Base-by-base conservation (phyloP, 2,888 invertebrate genomes). In the Beris chalybata region DNA sequence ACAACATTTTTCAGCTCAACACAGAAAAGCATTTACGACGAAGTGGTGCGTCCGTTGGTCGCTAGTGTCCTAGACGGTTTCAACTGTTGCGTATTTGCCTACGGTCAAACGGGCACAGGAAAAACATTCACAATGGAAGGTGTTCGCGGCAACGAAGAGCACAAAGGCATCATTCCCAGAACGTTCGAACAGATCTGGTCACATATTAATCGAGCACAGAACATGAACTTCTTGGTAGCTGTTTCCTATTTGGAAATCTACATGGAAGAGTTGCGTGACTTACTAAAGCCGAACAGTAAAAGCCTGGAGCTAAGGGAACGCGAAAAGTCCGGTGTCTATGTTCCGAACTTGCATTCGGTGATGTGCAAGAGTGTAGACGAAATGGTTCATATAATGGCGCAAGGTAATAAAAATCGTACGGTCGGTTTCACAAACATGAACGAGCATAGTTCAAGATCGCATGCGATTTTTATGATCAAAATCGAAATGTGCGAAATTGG, bases 81-180 rank as follows among this genome's bases (percentile, higher is more conserved):
- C 82, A 99, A 99, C 82, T 97, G 98, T 12, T 99, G 98, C 74
- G 97, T 99, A 72, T 98, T 99, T 84, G 99, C 98, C 1, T 99
- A 99, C 81, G 99, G 98, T 0, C 99, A 99, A 83, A 99, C 99
- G 0, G 98, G 98, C 69, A 97, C 98, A 0, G 98, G 97, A 6
- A 87, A 87, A 75, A 87, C 87, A 0, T 87, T 84, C 72, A 87
- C 87, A 11, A 87, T 87, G 87, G 87, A 87, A 83, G 91, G 92
- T 22, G 80, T 85, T 2, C 84, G 86, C 58, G 84, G 82, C 48
- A 85, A 87, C 71, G 82, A 85, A n/a, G 88, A 90, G n/a, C 74
- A 84, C 32, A 76, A 76, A 72, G 97, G 97, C 65, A 89, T 97
- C 71, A 96, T 98, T 74, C 97, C 97, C 4, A 89, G 96, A 71